Base-by-base conservation (phyloP, 2,113 vertebrate species). In the Holacanthus passer region DNA sequence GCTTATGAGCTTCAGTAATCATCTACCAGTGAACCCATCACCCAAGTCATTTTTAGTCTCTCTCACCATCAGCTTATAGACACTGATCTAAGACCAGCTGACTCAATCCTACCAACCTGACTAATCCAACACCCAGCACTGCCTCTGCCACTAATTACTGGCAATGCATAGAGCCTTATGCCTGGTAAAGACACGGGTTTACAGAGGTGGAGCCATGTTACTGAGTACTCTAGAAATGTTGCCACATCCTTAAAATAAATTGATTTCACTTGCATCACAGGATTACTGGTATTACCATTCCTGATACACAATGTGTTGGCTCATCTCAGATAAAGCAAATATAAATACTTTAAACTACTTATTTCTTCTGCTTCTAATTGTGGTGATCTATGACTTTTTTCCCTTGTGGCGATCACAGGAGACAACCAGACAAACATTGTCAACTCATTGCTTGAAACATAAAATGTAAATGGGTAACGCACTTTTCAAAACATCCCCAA, bases 21-120 rank as follows among this genome's bases (percentile, higher is more conserved):
- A 73, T 58, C 48, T 14, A 22, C 27, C 31, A 65, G 27, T 68
- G 53, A 65, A 73, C 62, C 37, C 14, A 32, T 64, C 29, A 31
- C 22, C 60, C 14, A 56, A 70, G 53, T 82, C 68, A 82, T 84
- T 19, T 83, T 78, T 68, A 74, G 75, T 82, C 56, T 88, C 43
- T 79, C 59, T 73, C 66, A 68, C 29, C 29, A 80, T 62, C 43
- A 63, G 69, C 69, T 85, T 82, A 87, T 60, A 71, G 75, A 64
- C 48, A 59, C 73, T 67, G 62, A 82, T 85, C 73, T 79, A 43
- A 84, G 37, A 81, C 37, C 48, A 79, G 58, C 59, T 79, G 75
- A 87, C 78, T 83, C 85, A 79, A 77, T 79, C 71, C 80, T 75
- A 20, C 41, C 65, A 75, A 53, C 53, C 56, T 72, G 59, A 77